These are phyloP conservation scores for Melanotus villosus DNA, from an alignment of 2,888 invertebrate species.

Conservation along the genomic window DNA sequence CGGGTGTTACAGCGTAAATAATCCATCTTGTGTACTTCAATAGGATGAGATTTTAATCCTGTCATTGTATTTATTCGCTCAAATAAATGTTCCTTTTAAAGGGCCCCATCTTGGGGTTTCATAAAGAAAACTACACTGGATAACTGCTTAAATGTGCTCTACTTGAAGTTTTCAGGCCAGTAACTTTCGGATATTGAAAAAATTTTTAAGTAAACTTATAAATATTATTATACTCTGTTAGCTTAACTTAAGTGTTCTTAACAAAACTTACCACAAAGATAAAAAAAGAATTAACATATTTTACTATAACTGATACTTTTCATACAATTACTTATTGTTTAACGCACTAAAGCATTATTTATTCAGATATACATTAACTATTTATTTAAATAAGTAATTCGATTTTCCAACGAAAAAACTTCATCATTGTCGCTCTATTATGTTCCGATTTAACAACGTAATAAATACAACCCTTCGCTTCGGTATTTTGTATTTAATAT, in stretches of 20 bases:
- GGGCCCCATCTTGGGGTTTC: conserved; percentile 22
- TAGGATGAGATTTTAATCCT: conserved; percentile 68
- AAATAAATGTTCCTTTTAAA: conserved; percentile 27
- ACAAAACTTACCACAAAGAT: neutral
- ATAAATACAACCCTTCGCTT: conserved; percentile 39
- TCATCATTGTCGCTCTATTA: conserved; percentile 13
- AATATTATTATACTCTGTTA: conserved; percentile 25
- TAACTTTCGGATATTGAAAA: conserved; percentile 37
- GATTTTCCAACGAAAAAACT: no score
- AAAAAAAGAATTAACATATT: no score
- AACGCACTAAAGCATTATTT: no score
- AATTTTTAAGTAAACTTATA: conserved; percentile 37
- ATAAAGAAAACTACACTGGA: conserved; percentile 46
- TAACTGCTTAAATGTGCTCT: conserved; percentile 47
- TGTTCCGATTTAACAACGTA: conserved; percentile 23
- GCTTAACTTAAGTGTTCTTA: conserved; percentile 15
- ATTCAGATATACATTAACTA: no score
- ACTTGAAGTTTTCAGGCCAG: conserved; percentile 36
- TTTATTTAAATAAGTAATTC: no score
- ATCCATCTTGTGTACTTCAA: conserved; percentile 66
- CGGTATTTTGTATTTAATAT: conserved; percentile 35
- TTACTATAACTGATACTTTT: no score
- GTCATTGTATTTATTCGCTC: conserved; percentile 59
- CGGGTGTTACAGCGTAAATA: conserved; percentile 63
- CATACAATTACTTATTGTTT: no score